Conservation (phyloP, 2,888 invertebrate species). For the Conus canariensis region DNA sequence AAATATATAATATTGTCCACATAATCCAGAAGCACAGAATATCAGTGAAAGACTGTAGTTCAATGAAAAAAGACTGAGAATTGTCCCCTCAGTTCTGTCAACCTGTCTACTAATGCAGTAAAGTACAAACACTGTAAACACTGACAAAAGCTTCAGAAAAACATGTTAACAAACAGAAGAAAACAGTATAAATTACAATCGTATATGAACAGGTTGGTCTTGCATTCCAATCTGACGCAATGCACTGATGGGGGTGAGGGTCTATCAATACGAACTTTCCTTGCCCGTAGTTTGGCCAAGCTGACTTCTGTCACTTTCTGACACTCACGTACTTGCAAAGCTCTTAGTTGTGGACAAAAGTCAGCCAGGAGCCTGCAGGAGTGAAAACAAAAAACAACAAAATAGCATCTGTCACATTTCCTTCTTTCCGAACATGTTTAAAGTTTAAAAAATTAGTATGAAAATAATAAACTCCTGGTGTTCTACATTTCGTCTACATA, state of each 20-base stretch:
- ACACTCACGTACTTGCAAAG: conserved; percentile 83
- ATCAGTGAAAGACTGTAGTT: not conserved
- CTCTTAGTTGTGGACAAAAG: conserved; percentile 82
- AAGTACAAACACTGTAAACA: too few species aligned
- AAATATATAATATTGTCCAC: not conserved
- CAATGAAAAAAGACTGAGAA: not conserved
- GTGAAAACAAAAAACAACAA: too few species aligned
- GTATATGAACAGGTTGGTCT: not conserved
- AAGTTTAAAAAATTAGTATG: too few species aligned
- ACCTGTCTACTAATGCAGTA: too few species aligned
- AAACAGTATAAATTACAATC: not conserved
- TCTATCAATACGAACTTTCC: conserved; percentile 78
- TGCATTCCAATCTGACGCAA: not conserved
- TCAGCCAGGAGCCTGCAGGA: conserved; percentile 82
- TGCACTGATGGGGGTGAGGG: conserved; percentile 52
- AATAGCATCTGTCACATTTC: not conserved
- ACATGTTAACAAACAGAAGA: not conserved
- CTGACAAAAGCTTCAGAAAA: too few species aligned
- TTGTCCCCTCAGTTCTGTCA: too few species aligned
- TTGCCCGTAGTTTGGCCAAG: conserved; percentile 81
- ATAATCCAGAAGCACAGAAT: not conserved
- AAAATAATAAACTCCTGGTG: too few species aligned
- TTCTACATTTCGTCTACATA: too few species aligned
- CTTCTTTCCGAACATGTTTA: conserved; percentile 68
- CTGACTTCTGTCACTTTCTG: conserved; percentile 83